Evolutionary conservation across 2,888 invertebrate species (phyloP), one percentile per base, ranked within the genome.

Genomic region (Caenorhabditis wallacei): DNA sequence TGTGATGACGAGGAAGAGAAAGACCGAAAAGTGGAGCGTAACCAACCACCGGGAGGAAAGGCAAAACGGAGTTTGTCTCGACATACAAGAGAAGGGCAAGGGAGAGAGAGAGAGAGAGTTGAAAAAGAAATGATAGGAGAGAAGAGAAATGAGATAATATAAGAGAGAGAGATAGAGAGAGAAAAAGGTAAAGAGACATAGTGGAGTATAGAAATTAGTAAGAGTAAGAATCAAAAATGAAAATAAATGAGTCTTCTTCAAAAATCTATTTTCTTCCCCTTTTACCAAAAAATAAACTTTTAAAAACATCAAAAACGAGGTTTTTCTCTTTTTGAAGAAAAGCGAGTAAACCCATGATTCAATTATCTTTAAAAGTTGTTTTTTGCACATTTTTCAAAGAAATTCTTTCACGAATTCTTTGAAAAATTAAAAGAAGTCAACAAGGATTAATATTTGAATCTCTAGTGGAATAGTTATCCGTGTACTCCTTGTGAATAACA

Each of bases 1-100:
- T 46, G 43, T 24, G 43, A 56, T 69, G 61, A 59, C 24, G 35
- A 69, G 46, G 70, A 16, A 54, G 69, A 46, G 20, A 66, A 26
- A 72, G 80, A 80, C 61, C 48, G 63, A 74, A 63, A 68, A 48
- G 54, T 46, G 59, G 75, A 59, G 75, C 53, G 64, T 57, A 75
- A 75, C 51, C 51, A 75, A 75, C 51, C 57, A 63, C 75, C 59
- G 66, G 66, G 53, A 8, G 30, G 30, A 30, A 66, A 30, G 48
- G 53, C 51, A 66, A 61, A 51, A 51, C 68, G 81, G 71, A 71
- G 68, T 53, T 66, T 51, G 66, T 66, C 66, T 53, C 66, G 66
- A 53, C 51, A 53, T 16, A 66, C 11, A 20, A 66, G 20, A 51
- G 64, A 66, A 66, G 64, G 48, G 53, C 66, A 66, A 53, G 66